phyloP scores from a whole-genome alignment of 2,888 invertebrate species.

The Sturmia bella region DNA sequence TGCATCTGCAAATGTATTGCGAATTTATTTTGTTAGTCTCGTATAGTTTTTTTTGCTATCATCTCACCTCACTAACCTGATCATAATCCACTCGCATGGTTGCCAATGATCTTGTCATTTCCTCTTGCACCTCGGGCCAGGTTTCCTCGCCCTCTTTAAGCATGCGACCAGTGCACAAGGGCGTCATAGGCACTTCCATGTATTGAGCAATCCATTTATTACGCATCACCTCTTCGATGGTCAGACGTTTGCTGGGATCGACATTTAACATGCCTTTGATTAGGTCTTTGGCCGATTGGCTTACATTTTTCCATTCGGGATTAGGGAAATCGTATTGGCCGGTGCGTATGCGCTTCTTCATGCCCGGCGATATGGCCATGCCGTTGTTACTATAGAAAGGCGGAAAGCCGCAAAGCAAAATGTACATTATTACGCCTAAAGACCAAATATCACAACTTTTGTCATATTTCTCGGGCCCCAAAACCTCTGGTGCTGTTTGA shows the following conservation, averaged over 20 bases:
- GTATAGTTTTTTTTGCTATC: neutral
- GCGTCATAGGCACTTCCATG: constrained; percentile 96
- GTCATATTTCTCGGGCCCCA: constrained; percentile 98
- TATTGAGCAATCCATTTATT: constrained; percentile 92
- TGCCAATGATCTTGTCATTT: constrained; percentile 98
- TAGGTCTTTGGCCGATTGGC: constrained; percentile 96
- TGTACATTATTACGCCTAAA: constrained; percentile 99
- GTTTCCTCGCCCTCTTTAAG: constrained; percentile 94
- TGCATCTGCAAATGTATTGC: constrained; percentile 85
- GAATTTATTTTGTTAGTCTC: constrained; percentile 23
- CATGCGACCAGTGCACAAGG: constrained; percentile 94
- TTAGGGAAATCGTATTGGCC: constrained; percentile 99
- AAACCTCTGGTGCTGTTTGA: constrained; percentile 85
- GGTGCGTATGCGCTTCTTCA: constrained; percentile 94
- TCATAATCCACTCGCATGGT: constrained; percentile 99
- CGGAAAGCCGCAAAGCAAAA: constrained; percentile 98
- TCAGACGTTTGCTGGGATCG: constrained; percentile 93
- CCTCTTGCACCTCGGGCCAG: constrained; percentile 99
- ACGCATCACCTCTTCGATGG: constrained; percentile 94
- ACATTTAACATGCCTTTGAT: constrained; percentile 97
- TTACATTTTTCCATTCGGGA: constrained; percentile 97
- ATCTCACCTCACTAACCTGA: constrained; percentile 83
- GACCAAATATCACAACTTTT: constrained; percentile 99
- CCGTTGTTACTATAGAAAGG: constrained; percentile 99
- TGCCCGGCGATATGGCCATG: constrained; percentile 98